These are phyloP conservation scores for Bombus balteatus DNA, from an alignment of 1,140 invertebrate species.

Conservation along the genomic window DNA sequence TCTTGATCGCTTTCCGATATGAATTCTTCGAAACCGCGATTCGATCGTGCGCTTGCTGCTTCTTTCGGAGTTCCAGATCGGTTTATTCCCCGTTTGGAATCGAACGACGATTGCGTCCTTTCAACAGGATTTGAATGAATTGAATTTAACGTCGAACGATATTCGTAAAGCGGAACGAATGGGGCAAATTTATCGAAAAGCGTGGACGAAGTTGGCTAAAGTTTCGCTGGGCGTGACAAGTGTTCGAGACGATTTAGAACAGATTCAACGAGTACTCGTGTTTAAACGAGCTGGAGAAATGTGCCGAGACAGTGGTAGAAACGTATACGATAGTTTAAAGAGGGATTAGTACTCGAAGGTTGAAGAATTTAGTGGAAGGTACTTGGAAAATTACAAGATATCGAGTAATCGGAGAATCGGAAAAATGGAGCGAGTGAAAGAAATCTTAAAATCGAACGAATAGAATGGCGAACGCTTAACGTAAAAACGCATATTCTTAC, in stretches of 20 bases:
- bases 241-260: neutral
- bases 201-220: neutral
- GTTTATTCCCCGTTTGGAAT: neutral
- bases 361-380: neutral
- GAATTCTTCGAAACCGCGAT: neutral
- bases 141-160: neutral
- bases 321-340: neutral
- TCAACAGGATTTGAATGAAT: neutral
- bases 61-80: neutral
- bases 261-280: neutral
- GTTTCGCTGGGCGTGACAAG: neutral
- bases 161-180: neutral
- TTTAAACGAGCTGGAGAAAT: neutral
- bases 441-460: neutral
- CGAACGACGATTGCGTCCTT: neutral
- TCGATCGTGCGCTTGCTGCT: neutral
- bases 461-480: neutral
- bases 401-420: neutral
- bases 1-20: neutral
- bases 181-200: neutral
- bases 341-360: neutral
- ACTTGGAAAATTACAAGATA: neutral
- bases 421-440: neutral
- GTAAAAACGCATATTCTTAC: conserved; percentile 61
- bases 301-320: neutral